These are phyloP conservation scores for Pinctada fucata DNA, from an alignment of 2,888 invertebrate species.

Conservation along the genomic window DNA sequence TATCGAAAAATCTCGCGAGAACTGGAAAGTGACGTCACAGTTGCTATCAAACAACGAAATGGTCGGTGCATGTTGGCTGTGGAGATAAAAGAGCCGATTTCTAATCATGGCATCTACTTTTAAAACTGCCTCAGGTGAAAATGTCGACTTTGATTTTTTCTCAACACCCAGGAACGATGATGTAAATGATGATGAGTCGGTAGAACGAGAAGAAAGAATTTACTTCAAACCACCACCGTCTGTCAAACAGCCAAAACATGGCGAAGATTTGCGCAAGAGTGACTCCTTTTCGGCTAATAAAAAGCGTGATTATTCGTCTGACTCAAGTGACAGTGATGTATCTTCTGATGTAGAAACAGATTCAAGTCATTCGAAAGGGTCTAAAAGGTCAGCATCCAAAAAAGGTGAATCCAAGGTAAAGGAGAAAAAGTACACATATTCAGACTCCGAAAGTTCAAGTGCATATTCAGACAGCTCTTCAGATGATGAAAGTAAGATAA, in stretches of 20 bases:
- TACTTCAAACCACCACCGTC: conserved; percentile 28
- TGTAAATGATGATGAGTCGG: neutral
- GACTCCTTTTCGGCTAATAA: conserved; percentile 13
- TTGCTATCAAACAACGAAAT: conserved; percentile 62
- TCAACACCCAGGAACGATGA: conserved; percentile 50
- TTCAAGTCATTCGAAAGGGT: conserved; percentile 47
- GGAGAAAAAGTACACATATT: conserved; percentile 4
- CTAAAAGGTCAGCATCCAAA: neutral
- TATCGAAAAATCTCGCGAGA: conserved; percentile 45
- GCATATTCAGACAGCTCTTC: conserved; percentile 54
- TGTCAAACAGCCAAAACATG: conserved; percentile 31
- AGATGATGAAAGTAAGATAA: conserved; percentile 36
- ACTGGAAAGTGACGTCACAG: conserved; percentile 53
- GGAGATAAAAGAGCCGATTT: conserved; percentile 21
- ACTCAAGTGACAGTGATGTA: conserved; percentile 42
- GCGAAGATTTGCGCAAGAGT: conserved; percentile 22
- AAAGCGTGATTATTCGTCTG: conserved; percentile 34
- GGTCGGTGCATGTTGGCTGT: conserved; percentile 38
- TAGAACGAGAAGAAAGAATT: conserved; percentile 16
- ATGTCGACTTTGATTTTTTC: conserved; percentile 66
- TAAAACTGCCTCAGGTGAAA: conserved; percentile 34
- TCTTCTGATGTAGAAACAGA: conserved; percentile 40
- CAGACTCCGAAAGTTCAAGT: conserved; percentile 52
- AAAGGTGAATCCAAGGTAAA: conserved; percentile 6
- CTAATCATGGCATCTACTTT: conserved; percentile 16